Conservation (phyloP, 2,113 vertebrate genomes). For the Microcebus murinus region DNA sequence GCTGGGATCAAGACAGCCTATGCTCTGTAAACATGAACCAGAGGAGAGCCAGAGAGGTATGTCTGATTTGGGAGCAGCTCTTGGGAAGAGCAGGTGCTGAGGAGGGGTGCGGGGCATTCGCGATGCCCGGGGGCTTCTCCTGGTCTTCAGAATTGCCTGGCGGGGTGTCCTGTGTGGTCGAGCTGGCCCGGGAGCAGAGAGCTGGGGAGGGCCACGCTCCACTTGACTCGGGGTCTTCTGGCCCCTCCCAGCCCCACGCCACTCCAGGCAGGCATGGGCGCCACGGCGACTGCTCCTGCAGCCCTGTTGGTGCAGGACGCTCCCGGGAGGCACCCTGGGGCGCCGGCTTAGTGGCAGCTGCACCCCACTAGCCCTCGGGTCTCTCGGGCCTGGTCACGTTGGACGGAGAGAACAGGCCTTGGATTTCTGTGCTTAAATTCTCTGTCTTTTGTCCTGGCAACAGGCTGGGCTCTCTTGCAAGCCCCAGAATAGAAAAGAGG, state of each 20-base stretch:
- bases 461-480: slow-evolving; percentile 66
- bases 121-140: not conserved
- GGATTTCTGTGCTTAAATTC: slow-evolving; percentile 83
- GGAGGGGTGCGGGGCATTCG: not conserved
- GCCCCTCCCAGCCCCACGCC: not conserved
- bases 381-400: slow-evolving; percentile 25
- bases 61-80: slow-evolving; percentile 22
- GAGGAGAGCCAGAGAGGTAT: slow-evolving; percentile 36
- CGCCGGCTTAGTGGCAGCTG: not conserved
- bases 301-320: not conserved
- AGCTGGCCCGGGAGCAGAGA: slow-evolving; percentile 65
- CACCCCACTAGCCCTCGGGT: not conserved
- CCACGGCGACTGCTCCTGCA: not conserved
- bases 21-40: slow-evolving; percentile 60
- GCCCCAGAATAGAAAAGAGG: slow-evolving; percentile 74
- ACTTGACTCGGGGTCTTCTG: not conserved
- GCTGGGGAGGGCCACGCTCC: slow-evolving; percentile 67
- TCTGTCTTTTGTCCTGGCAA: slow-evolving; percentile 65
- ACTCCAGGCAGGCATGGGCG: not conserved
- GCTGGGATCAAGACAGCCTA: slow-evolving; percentile 28
- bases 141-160: slow-evolving; percentile 42
- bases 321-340: not conserved
- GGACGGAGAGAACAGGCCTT: slow-evolving; percentile 59
- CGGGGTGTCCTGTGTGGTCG: slow-evolving; percentile 29
- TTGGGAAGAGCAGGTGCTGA: slow-evolving; percentile 4